Percentiles rank a stretch among this genome's conserved stretches.
phyloP scores from a whole-genome alignment of 2,797 vertebrate species.

The Momotus momota region DNA sequence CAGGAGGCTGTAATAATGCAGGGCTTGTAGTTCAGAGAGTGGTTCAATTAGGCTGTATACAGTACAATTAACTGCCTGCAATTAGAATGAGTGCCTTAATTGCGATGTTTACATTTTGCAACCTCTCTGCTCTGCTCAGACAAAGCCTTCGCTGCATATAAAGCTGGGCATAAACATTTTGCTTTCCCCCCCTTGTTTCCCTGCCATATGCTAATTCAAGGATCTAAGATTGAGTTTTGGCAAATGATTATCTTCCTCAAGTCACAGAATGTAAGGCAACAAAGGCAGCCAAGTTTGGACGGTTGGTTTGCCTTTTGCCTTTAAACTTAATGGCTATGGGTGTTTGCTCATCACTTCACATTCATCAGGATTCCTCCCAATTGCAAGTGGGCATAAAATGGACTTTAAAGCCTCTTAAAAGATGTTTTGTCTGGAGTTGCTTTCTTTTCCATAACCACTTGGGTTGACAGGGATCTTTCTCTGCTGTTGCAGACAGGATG shows the following conservation, averaged over 20 bases:
- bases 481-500: background rate
- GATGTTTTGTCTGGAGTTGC: background rate
- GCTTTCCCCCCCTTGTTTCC: background rate
- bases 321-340: background rate
- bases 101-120: constrained; percentile 48
- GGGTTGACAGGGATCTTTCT: background rate
- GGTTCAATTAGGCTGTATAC: constrained; percentile 29
- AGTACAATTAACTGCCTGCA: constrained; percentile 61
- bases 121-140: constrained; percentile 1
- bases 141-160: background rate
- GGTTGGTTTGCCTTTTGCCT: background rate
- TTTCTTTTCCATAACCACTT: background rate
- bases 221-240: background rate
- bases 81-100: constrained; percentile 67
- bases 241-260: background rate
- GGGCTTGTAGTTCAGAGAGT: background rate
- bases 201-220: background rate
- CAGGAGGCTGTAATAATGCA: background rate
- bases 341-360: background rate
- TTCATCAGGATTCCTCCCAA: background rate
- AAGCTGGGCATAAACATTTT: constrained; percentile 14
- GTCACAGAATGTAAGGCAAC: background rate
- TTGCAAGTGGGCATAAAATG: background rate
- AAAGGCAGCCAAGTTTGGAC: background rate
- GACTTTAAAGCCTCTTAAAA: background rate